These are phyloP conservation scores for Chionis minor DNA, from an alignment of 2,113 vertebrate species.

Conservation along the genomic window DNA sequence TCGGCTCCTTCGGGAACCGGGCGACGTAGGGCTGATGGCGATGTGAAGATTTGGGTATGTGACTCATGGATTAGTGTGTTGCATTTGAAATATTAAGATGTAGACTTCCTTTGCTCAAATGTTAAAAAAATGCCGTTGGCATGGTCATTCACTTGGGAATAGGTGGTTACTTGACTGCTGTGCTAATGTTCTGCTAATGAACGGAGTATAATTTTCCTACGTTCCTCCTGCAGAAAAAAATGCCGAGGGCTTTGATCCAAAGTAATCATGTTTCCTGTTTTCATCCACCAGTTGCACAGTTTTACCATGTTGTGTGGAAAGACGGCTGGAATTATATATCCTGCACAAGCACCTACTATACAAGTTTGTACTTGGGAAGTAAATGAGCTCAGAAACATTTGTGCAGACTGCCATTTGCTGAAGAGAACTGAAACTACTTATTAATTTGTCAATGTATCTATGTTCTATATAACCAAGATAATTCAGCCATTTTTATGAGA, in stretches of 20 bases:
- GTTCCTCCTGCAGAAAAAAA: background rate
- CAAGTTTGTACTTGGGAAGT: background rate
- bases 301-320: background rate
- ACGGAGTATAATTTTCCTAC: background rate
- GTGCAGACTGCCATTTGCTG: background rate
- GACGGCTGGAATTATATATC: background rate
- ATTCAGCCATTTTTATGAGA: conserved; percentile 25
- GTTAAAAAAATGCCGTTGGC: background rate
- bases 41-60: background rate
- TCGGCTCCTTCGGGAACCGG: background rate
- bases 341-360: background rate
- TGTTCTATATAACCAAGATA: background rate
- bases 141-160: background rate
- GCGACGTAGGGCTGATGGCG: rapidly evolving
- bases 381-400: conserved; percentile 2
- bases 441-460: background rate
- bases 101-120: background rate
- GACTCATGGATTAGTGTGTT: background rate
- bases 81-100: background rate
- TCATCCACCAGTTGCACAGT: background rate
- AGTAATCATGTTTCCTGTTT: background rate
- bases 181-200: background rate
- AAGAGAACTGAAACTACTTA: conserved; percentile 8
- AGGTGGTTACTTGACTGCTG: background rate
- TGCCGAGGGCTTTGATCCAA: background rate